Evolutionary conservation across 2,113 vertebrate genomes (phyloP).

Genomic region (Bungarus multicinctus): DNA sequence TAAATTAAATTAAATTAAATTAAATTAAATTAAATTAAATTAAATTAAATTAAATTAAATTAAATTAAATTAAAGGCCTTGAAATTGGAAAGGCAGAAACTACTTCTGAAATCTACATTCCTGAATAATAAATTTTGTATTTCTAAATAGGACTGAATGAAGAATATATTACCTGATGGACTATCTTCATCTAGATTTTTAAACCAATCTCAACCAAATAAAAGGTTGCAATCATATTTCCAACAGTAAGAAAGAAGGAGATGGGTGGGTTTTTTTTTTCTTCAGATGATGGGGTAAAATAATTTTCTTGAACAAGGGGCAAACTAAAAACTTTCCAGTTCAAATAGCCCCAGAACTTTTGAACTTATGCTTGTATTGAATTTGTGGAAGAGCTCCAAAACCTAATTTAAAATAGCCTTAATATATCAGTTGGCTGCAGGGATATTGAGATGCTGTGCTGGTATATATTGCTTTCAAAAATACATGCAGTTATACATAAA

Average conservation of each 20-base stretch:
- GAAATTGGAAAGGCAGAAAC: not conserved
- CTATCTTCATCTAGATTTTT: not conserved
- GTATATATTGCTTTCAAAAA: not conserved
- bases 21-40: not conserved
- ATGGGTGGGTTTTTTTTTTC: not conserved
- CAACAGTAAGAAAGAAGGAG: not conserved
- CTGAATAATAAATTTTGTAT: not conserved
- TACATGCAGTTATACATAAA: not conserved
- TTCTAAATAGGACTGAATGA: not conserved
- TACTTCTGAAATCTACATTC: not conserved
- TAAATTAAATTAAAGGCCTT: not conserved
- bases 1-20: not conserved
- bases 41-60: not conserved
- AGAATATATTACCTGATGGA: not conserved
- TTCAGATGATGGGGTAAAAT: not conserved
- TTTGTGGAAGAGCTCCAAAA: not conserved
- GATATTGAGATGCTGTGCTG: not conserved
- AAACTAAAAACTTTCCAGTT: not conserved
- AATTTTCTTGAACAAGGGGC: not conserved
- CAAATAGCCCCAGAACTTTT: not conserved
- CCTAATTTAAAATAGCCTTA: not conserved
- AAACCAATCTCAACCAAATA: not conserved
- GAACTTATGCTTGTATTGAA: not conserved
- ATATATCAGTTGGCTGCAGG: not conserved
- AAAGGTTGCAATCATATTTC: not conserved